A percentile compares a stretch with the other conserved stretches of the same genome.
Evolutionary conservation across 2,888 invertebrate genomes (phyloP).

Genomic region (Drosophila acutilabella): DNA sequence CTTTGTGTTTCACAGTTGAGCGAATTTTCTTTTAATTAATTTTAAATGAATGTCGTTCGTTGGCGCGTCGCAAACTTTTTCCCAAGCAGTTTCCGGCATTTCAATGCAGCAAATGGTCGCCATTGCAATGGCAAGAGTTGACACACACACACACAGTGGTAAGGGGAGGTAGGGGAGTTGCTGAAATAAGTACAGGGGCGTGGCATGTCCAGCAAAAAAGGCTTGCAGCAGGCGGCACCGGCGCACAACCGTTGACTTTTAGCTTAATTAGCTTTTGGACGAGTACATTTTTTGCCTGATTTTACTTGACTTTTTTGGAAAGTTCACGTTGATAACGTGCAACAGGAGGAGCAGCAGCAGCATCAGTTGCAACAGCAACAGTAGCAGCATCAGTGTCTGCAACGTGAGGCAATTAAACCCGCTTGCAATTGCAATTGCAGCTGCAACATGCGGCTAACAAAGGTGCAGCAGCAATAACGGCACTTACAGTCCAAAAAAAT

Average conservation of each 20-base stretch:
- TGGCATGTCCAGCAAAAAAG: conserved; percentile 39
- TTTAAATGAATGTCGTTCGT: conserved; percentile 80
- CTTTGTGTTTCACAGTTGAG: conserved; percentile 78
- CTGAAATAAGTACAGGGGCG: conserved; percentile 13
- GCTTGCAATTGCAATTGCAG: conserved; percentile 16
- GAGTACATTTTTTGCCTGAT: conserved; percentile 42
- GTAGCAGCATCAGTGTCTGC: conserved; percentile 38
- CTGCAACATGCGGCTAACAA: conserved; percentile 31
- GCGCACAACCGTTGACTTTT: conserved; percentile 67
- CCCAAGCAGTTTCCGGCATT: conserved; percentile 58
- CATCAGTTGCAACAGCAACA: neutral
- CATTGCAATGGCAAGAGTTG: conserved; percentile 3
- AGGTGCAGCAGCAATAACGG: conserved; percentile 3
- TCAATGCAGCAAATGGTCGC: conserved; percentile 33
- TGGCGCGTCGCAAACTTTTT: conserved; percentile 76
- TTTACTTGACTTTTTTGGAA: conserved; percentile 14
- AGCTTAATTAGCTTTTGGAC: conserved; percentile 76
- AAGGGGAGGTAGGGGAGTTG: neutral
- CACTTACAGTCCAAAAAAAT: neutral
- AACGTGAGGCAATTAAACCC: conserved; percentile 63
- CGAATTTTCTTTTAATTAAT: conserved; percentile 82
- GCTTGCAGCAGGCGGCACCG: conserved; percentile 28
- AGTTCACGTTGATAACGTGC: conserved; percentile 36
- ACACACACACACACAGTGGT: neutral
- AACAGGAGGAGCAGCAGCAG: conserved; percentile 24